These are phyloP conservation scores for Phoxinus dragarum DNA, from an alignment of 2,797 vertebrate genomes.

Conservation along the genomic window DNA sequence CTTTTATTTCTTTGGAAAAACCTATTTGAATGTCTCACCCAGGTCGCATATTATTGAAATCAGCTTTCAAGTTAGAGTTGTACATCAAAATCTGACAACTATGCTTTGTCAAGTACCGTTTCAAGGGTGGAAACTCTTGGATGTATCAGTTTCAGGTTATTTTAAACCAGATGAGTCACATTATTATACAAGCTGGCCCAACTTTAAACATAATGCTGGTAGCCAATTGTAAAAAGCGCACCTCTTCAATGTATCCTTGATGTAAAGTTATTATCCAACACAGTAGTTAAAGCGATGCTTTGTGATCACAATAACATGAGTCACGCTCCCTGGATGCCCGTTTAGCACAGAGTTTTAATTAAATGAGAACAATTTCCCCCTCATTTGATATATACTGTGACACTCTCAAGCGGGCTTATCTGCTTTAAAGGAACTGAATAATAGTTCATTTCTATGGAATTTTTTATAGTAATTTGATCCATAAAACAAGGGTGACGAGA, in stretches of 20 bases:
- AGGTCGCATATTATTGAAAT: conserved; percentile 16
- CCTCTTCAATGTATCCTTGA: not conserved
- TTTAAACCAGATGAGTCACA: conserved; percentile 5
- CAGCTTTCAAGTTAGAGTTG: not conserved
- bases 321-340: not conserved
- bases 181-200: conserved; percentile 20
- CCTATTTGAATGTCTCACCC: not conserved
- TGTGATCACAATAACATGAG: not conserved
- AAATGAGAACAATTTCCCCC: not conserved
- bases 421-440: not conserved
- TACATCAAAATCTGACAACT: not conserved
- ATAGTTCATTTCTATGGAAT: not conserved
- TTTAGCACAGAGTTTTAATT: conserved; percentile 28
- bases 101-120: conserved; percentile 15
- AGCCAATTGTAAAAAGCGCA: not conserved
- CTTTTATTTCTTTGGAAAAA: not conserved
- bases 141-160: conserved; percentile 11
- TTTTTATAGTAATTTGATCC: not conserved
- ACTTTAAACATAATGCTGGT: conserved; percentile 17
- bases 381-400: not conserved
- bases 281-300: not conserved
- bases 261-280: conserved; percentile 19
- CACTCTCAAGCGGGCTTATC: not conserved
- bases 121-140: not conserved
- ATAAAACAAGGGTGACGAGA: not conserved